These are phyloP conservation scores for Stomatorhinus ivindoensis DNA, from an alignment of 2,113 vertebrate species.

Conservation along the genomic window DNA sequence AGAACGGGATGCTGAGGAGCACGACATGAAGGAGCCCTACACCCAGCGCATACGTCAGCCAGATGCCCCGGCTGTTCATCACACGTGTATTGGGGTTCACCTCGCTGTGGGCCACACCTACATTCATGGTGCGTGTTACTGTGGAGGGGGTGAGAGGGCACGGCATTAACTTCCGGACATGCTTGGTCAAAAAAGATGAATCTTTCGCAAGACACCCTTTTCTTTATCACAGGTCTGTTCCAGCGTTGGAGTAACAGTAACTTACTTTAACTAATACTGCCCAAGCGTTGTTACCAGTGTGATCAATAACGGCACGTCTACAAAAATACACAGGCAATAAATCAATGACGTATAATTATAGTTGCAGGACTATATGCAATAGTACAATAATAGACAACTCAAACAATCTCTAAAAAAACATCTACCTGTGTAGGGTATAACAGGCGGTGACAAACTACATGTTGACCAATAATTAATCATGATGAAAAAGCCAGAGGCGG, in stretches of 20 bases:
- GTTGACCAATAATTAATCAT: not conserved
- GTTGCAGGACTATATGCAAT: not conserved
- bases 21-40: constrained; percentile 95
- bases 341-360: not conserved
- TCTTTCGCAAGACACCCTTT: not conserved
- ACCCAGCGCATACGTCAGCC: constrained; percentile 87
- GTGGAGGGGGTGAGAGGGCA: constrained; percentile 13
- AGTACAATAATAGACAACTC: not conserved
- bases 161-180: not conserved
- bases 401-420: not conserved
- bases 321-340: not conserved
- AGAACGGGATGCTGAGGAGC: constrained; percentile 94
- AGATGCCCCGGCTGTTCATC: constrained; percentile 97
- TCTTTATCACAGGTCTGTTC: not conserved
- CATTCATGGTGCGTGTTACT: constrained; percentile 79
- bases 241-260: not conserved
- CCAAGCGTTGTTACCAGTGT: not conserved
- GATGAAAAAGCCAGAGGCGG: not conserved
- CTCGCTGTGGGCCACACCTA: constrained; percentile 96
- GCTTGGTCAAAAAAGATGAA: not conserved
- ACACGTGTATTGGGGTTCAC: constrained; percentile 95
- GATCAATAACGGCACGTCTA: not conserved
- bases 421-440: not conserved
- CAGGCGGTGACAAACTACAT: not conserved
- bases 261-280: not conserved